Base-by-base conservation (phyloP, 2,888 invertebrate genomes). In the Eupithecia abbreviata region DNA sequence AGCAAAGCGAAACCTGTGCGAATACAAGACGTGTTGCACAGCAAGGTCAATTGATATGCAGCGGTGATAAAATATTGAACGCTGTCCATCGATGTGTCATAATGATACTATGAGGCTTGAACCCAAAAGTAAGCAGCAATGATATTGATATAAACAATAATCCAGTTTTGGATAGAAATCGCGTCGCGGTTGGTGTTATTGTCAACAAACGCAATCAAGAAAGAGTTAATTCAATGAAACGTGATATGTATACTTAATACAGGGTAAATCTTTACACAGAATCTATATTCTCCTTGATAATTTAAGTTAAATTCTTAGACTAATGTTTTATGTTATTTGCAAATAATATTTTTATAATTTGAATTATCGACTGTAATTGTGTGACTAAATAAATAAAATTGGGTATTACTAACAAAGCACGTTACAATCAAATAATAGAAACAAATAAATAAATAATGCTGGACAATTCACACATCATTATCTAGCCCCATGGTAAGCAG, bases 191-290 rank as follows among this genome's bases (percentile, higher is more conserved):
- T 90, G n/a, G 9, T 72, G 83, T 81, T 85, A 89, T 88, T 89
- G 91, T 90, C 90, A 89, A 90, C 88, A 89, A 85, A 86, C 84
- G 84, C 85, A 83, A 86, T 58, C 55, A 58, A 18, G 55, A 58
- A 58, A 58, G 83, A 82, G 80, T 80, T 78, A 80, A 82, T 82
- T 87, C 85, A 86, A 87, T 85, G 85, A 84, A 88, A 90, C 89
- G 88, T 88, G 89, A 88, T 88, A 87, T 84, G 87, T 89, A 88
- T 88, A 87, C 86, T 85, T 87, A 89, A 86, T 58, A 30, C 30
- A 30, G n/a, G 7, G 55, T 58, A 58, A 30, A 58, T 18, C 30
- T 30, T 30, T 30, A 30, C 0, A 30, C 30, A 30, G 30, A 30
- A 30, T 30, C 30, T 30, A 30, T 30, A 30, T 30, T 30, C 30